Base-by-base conservation (phyloP, 2,113 vertebrate genomes). In the Cephalopholis sonnerati region DNA sequence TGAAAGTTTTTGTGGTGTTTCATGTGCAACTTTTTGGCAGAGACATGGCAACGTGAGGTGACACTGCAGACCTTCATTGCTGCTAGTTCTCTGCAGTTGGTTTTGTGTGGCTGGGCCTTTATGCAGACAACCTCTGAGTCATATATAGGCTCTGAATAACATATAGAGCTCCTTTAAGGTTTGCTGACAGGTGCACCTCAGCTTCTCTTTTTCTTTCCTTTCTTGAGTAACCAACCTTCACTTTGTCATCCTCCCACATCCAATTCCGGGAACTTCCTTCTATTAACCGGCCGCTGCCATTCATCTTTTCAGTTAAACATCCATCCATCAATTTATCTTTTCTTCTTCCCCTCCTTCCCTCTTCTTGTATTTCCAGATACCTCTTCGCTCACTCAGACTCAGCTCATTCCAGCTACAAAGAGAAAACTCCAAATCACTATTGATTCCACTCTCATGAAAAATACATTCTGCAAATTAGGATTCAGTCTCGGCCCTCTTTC, bases 371-470 rank as follows among this genome's bases (percentile, higher is more conserved):
- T 85, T 81, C 82, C 87, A 81, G 79, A 91, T 72, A 54, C 70
- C n/a, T 77, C 62, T 63, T 17, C 51, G 57, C 76, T 77, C 15
- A 12, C 72, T 78, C 57, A 1, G 18, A 76, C 80, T 88, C 54
- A 5, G 27, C 82, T 87, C 80, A 63, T 85, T 87, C 75, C 55
- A 61, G 79, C 73, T 83, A 82, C 84, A 90, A 86, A 92, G 79
- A 84, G 67, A 91, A 88, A 89, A 83, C 75, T 83, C 84, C 82
- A 92, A 93, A 94, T 93, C 85, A 89, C 81, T 89, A 92, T 93
- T 86, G 89, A 93, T 93, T 89, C 70, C n/a, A 4, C 74, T 55
- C 81, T 92, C 91, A 93, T 92, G 79, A 91, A 93, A 91, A 90
- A 93, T 90, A 89, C 88, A 92, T 92, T 87, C 83, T 54, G 70